Conservation (phyloP, 2,113 vertebrate genomes). For the Ursus arctos region DNA sequence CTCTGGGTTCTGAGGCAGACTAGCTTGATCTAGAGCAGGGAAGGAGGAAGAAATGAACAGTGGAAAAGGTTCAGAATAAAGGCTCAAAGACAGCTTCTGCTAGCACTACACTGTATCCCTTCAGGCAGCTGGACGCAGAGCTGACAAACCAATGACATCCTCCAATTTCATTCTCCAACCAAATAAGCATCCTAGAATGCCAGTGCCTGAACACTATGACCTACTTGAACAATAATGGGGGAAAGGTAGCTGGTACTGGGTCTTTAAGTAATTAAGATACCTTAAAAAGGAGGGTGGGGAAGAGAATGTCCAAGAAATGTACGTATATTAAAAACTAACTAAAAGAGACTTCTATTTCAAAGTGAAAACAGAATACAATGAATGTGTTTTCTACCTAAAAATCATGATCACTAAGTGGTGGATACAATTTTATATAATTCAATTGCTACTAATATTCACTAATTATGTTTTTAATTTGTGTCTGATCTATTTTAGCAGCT, state of each 20-base stretch:
- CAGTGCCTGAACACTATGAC: background rate
- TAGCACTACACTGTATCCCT: background rate
- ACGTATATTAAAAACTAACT: background rate
- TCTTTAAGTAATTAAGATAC: background rate
- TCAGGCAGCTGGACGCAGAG: background rate
- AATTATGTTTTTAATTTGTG: constrained; percentile 45
- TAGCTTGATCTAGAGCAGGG: background rate
- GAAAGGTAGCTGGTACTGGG: background rate
- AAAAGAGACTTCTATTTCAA: background rate
- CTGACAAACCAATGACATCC: background rate
- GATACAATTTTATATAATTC: background rate
- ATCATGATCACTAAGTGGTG: background rate
- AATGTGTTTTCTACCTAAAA: constrained; percentile 21
- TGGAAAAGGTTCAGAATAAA: constrained; percentile 42
- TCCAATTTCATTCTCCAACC: background rate
- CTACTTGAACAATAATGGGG: background rate
- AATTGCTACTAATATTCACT: constrained; percentile 1
- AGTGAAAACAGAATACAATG: background rate
- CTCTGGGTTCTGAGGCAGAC: background rate
- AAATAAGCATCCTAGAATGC: background rate
- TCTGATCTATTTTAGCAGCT: background rate
- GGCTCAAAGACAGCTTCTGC: background rate
- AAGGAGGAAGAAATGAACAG: background rate
- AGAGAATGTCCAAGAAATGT: background rate
- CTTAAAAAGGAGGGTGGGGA: background rate